Base-by-base conservation (phyloP, 2,888 invertebrate species). In the Diarsia dahlii region DNA sequence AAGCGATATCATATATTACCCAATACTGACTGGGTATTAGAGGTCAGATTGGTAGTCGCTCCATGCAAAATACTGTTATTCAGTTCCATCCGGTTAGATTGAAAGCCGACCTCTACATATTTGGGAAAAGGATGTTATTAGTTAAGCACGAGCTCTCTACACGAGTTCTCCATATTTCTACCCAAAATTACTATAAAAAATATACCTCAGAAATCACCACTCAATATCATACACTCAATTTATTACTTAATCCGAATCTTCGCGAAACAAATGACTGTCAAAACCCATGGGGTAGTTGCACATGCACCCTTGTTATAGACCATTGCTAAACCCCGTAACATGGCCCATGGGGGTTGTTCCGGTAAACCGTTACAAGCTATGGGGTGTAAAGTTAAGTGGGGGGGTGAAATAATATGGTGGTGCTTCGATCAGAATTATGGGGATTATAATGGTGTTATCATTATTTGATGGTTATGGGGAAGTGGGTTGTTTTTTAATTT, bases 341-440 rank as follows among this genome's bases (percentile, higher is more conserved):
- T 76, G 69, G 45, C 88, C 88, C 88, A 23, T 23, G 87, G 87
- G 88, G 78, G 80, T 80, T 89, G 88, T 88, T 87, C 78, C 81
- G 81, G 84, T 84, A 74, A 86, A 88, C 84, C 89, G 86, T 76
- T 84, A 87, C 89, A 87, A 84, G 83, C 70, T 62, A 74, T 63
- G 78, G 89, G 88, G 81, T 79, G 78, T 34, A 65, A 76, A 80
- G 71, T 79, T 39, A 69, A 74, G 79, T 78, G 56, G 77, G 80
- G 78, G 81, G 78, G 63, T 72, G 46, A 56, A 70, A 83, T 80
- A 77, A 80, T 80, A 73, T 56, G 72, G 58, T 66, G 52, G 62
- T 34, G 34, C 15, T 68, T 71, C 58, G 60, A 63, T 73, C 45
- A 52, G 56, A 73, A 70, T 71, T 72, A 60, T 71, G 63, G 39